These are phyloP conservation scores for Sycon ciliatum DNA, from an alignment of 37 sponge, comb jelly and placozoan genomes.

Conservation along the genomic window DNA sequence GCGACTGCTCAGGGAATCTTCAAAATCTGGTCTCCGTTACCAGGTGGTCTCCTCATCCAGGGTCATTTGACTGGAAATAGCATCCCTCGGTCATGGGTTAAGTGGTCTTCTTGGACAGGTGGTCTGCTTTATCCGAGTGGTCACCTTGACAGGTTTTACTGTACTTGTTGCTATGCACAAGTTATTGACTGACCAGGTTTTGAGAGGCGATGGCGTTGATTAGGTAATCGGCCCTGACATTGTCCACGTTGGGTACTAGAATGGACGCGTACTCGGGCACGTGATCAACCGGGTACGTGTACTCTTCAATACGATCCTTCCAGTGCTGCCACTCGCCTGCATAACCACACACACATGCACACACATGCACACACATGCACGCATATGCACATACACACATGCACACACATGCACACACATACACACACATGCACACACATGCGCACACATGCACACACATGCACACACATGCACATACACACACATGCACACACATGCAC, in stretches of 20 bases:
- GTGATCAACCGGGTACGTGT: constrained; percentile 78
- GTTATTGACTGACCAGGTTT: no score
- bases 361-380: constrained; percentile 26
- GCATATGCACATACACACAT: constrained; percentile 10
- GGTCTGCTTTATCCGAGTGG: no score
- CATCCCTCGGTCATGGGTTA: no score
- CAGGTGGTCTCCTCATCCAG: no score
- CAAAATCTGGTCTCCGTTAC: no score
- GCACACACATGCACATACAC: constrained; percentile 12
- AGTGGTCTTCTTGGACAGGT: no score
- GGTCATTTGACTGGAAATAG: no score
- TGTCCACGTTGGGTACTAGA: constrained; percentile 96
- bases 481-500: constrained; percentile 6
- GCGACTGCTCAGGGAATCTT: no score
- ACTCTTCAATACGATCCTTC: constrained; percentile 72
- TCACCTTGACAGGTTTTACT: no score
- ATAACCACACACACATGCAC: constrained; percentile 64
- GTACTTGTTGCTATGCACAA: no score
- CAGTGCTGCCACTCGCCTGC: constrained; percentile 82
- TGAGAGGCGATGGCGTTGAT: constrained; percentile 88
- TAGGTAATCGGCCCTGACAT: constrained; percentile 91
- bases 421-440: constrained; percentile 15
- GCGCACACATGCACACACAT: constrained; percentile 12
- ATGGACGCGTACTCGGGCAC: constrained; percentile 79
- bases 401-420: constrained; percentile 10